A percentile compares a stretch with the other conserved stretches of the same genome.
phyloP scores from a whole-genome alignment of 2,113 vertebrate species.

The Merops nubicus region DNA sequence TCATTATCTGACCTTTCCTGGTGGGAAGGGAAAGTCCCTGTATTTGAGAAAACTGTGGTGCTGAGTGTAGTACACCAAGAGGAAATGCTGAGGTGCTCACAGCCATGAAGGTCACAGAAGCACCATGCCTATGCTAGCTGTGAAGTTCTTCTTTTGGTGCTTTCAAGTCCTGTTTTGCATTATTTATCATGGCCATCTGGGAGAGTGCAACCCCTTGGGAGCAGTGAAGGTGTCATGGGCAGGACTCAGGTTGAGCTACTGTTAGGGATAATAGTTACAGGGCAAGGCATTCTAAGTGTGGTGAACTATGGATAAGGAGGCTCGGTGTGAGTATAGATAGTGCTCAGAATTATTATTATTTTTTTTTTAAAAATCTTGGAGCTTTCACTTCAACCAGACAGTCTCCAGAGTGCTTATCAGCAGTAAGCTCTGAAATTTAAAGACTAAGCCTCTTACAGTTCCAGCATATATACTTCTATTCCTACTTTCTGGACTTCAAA shows the following conservation, averaged over 20 bases:
- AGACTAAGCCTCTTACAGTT: background rate
- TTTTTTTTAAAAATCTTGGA: background rate
- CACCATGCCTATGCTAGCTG: background rate
- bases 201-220: background rate
- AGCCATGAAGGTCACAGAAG: background rate
- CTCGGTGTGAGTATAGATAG: background rate
- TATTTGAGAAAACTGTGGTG: background rate
- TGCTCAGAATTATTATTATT: background rate
- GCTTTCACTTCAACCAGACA: background rate
- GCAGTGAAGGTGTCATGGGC: accelerated
- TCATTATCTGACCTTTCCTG: background rate
- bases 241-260: background rate
- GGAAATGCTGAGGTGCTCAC: background rate
- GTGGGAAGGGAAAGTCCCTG: background rate
- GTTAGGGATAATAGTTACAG: background rate
- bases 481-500: background rate
- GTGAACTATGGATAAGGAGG: background rate
- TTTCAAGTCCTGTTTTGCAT: background rate
- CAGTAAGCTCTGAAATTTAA: constrained; percentile 2
- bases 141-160: background rate
- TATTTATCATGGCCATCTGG: background rate
- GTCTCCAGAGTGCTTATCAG: background rate
- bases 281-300: background rate
- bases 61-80: background rate
- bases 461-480: background rate